phyloP scores from a whole-genome alignment of 2,888 invertebrate species.

The Agrilus cyanescens region DNA sequence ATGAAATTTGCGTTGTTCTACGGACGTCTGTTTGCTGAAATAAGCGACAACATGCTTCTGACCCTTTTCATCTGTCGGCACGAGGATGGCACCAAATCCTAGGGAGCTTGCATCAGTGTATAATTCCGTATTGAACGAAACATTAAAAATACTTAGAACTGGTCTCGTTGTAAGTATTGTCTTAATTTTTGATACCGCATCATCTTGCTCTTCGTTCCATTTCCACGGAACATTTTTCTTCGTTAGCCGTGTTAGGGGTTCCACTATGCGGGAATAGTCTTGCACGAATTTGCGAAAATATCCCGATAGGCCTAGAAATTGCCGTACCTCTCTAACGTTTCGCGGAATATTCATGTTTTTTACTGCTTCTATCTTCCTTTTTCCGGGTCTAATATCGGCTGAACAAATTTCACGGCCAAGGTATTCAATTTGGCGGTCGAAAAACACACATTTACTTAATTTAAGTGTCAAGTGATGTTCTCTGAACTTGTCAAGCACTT shows the following conservation, averaged over 20 bases:
- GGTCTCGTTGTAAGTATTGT: conserved; percentile 7
- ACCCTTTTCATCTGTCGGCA: too few relatives aligned
- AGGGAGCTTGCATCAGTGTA: conserved; percentile 9
- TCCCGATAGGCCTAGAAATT: conserved; percentile 15
- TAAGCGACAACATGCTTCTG: conserved; percentile 8
- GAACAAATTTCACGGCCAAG: conserved; percentile 15
- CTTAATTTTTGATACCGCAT: conserved; percentile 5
- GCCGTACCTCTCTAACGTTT: conserved; percentile 12
- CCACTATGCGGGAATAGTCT: conserved; percentile 12
- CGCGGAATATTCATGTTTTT: conserved; percentile 9
- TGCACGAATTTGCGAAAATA: conserved; percentile 15
- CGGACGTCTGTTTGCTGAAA: conserved; percentile 12
- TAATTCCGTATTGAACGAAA: conserved; percentile 7
- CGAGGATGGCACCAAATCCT: too few relatives aligned
- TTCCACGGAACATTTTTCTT: conserved; percentile 4
- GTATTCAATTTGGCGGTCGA: conserved; percentile 12
- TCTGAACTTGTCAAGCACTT: conserved; percentile 8
- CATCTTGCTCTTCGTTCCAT: conserved; percentile 7
- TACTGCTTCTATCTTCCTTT: conserved; percentile 12
- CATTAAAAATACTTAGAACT: conserved; percentile 8
- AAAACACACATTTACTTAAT: conserved; percentile 14
- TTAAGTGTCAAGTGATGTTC: conserved; percentile 14
- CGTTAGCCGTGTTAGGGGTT: conserved; percentile 6
- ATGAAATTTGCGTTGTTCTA: conserved; percentile 8
- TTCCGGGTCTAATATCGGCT: conserved; percentile 14